These are phyloP conservation scores for Rhamphomyia laevipes DNA, from an alignment of 2,888 invertebrate genomes.

Conservation along the genomic window DNA sequence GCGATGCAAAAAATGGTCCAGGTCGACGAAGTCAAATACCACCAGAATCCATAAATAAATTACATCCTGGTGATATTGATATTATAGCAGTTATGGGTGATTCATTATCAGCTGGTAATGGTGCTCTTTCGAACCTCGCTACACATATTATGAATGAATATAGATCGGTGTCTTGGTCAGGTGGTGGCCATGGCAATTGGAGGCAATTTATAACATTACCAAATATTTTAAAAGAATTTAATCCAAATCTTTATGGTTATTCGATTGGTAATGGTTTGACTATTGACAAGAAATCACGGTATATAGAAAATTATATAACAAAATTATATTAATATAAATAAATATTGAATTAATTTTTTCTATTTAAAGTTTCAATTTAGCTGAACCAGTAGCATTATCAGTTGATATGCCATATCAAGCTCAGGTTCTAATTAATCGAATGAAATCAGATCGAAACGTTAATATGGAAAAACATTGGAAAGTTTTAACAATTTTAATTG, in stretches of 20 bases:
- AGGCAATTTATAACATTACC: slow-evolving; percentile 42
- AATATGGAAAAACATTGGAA: slow-evolving; percentile 48
- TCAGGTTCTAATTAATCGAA: slow-evolving; percentile 22
- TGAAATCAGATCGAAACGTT: slow-evolving; percentile 31
- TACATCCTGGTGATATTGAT: slow-evolving; percentile 47
- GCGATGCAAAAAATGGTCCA: slow-evolving; percentile 20
- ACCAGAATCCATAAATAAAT: slow-evolving; percentile 42
- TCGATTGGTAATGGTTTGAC: slow-evolving; percentile 24
- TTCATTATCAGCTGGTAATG: slow-evolving; percentile 46
- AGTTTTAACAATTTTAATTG: slow-evolving; percentile 45
- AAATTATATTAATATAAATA: too few species aligned
- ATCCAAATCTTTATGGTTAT: slow-evolving; percentile 49
- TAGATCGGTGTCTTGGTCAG: slow-evolving; percentile 40
- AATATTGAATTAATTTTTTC: too few species aligned
- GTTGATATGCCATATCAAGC: slow-evolving; percentile 26
- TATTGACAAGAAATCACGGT: slow-evolving; percentile 20
- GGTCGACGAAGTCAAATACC: slow-evolving; percentile 25
- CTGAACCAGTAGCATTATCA: slow-evolving; percentile 32
- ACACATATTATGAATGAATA: slow-evolving; percentile 39
- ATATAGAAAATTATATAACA: too few species aligned
- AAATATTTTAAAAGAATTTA: slow-evolving; percentile 50
- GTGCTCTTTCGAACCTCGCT: slow-evolving; percentile 41
- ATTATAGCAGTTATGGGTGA: slow-evolving; percentile 48
- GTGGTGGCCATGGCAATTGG: slow-evolving; percentile 43
- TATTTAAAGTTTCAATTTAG: slow-evolving; percentile 26